Base-by-base conservation (phyloP, 2,888 invertebrate genomes). In the Onthophagus sagittarius region DNA sequence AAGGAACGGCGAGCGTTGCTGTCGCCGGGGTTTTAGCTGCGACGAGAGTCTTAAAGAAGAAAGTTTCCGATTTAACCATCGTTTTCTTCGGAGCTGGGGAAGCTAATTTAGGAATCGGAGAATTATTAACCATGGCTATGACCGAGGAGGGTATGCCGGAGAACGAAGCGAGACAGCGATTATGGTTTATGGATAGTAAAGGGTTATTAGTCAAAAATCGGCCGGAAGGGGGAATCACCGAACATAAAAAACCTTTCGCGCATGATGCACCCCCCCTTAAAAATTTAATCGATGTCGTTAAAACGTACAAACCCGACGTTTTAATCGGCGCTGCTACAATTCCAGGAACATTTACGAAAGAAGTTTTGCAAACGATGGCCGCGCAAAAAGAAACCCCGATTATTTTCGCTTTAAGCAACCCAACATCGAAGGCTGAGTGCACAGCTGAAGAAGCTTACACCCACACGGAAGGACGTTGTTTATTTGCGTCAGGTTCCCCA, bases 41-140 rank as follows among this genome's bases (percentile, higher is more conserved):
- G 23, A 88, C 97, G 63, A 89, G 94, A 75, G 86, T 98, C 79
- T 98, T 97, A 9, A 91, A 93, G 77, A 95, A 91, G 77, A 89
- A 89, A 78, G 88, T 99, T 33, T 90, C 91, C 0, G 94, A 98
- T 15, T 94, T 98, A 83, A 91, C 89, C 31, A 91, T 98, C 80
- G 91, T 99, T 0, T 98, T 99, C 89, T 94, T 96, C 84, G 99
- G 99, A 13, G 99, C 99, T 71, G 99, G 99, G 75, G 98, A 98
- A 90, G 73, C 73, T 9, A 71, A 70, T 13, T 64, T 75, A 39
- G 99, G 99, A 75, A 99, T 99, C 82, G 99, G 99, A 0, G 90
- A 91, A 80, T 88, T 99, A 73, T 93, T 97, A 81, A 92, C 94
- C 11, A 94, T 95, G 92, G 97, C 98, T 5, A 97, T 99, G 98